phyloP scores from a whole-genome alignment of 2,888 invertebrate species.

The Margaritifera margaritifera region DNA sequence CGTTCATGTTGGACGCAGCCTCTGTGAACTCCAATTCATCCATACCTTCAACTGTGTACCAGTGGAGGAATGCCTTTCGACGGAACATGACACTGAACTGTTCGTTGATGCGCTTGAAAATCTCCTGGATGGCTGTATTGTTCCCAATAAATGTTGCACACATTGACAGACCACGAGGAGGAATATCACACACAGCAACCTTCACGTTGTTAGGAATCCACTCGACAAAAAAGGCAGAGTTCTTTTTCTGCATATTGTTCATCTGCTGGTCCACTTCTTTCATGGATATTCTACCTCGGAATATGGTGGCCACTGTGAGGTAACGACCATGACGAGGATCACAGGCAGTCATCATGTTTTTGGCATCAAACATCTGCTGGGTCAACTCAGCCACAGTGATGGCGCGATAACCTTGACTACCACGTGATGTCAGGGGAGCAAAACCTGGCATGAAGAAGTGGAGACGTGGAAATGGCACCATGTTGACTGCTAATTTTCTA shows the following conservation, averaged over 20 bases:
- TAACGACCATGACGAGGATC: constrained; percentile 93
- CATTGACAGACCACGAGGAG: constrained; percentile 90
- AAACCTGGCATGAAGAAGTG: constrained; percentile 94
- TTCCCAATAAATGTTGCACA: constrained; percentile 89
- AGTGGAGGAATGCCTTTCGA: constrained; percentile 96
- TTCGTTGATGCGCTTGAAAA: constrained; percentile 61
- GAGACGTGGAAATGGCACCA: constrained; percentile 82
- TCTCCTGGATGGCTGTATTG: constrained; percentile 63
- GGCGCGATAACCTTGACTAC: constrained; percentile 85
- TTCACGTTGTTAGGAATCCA: constrained; percentile 97
- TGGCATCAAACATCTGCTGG: constrained; percentile 90
- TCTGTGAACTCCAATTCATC: constrained; percentile 89
- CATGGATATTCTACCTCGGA: constrained; percentile 94
- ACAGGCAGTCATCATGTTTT: constrained; percentile 98
- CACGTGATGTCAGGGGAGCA: constrained; percentile 89
- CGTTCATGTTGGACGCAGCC: constrained; percentile 93
- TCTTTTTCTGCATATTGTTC: constrained; percentile 96
- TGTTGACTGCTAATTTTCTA: constrained; percentile 62
- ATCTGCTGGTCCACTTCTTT: constrained; percentile 92
- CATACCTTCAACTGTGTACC: constrained; percentile 98
- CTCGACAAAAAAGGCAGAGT: constrained; percentile 87
- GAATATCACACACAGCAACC: constrained; percentile 91
- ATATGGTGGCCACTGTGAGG: constrained; percentile 88
- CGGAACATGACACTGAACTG: constrained; percentile 90
- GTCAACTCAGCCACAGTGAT: constrained; percentile 91